These are phyloP conservation scores for Hyposmocoma kahamanoa DNA, from an alignment of 1,140 invertebrate species.

Conservation along the genomic window DNA sequence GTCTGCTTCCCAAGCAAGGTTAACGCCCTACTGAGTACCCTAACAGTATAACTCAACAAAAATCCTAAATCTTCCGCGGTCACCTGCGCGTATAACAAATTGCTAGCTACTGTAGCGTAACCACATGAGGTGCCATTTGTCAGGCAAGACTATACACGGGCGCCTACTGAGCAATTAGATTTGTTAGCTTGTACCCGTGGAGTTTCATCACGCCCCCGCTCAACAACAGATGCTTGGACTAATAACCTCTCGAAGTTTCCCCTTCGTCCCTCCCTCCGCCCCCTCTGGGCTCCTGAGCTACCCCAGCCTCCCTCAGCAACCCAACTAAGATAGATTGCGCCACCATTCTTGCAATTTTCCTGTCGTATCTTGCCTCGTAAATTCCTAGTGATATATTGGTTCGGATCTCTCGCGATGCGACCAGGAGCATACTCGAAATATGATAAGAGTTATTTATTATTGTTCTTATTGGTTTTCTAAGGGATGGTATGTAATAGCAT, in stretches of 20 bases:
- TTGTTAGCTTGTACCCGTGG: constrained; percentile 69
- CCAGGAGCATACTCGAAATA: constrained; percentile 75
- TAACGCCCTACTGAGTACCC: not conserved
- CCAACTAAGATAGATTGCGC: constrained; percentile 82
- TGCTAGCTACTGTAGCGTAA: constrained; percentile 27
- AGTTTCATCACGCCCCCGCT: constrained; percentile 70
- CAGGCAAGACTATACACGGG: constrained; percentile 55
- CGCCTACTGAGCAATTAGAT: constrained; percentile 73
- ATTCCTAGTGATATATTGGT: constrained; percentile 83
- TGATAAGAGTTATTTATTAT: constrained; percentile 74
- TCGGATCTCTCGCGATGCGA: constrained; percentile 78
- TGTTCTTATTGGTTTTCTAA: constrained; percentile 72
- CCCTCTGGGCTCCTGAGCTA: constrained; percentile 38
- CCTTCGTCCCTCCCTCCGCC: constrained; percentile 32
- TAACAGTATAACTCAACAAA: constrained; percentile 10
- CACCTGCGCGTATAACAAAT: constrained; percentile 63
- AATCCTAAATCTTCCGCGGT: constrained; percentile 47
- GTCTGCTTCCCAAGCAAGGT: too few relatives aligned
- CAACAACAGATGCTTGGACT: constrained; percentile 75
- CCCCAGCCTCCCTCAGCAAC: constrained; percentile 66
- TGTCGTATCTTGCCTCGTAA: constrained; percentile 85
- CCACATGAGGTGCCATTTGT: constrained; percentile 64
- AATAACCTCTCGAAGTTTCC: constrained; percentile 75
- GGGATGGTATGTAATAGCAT: constrained; percentile 48
- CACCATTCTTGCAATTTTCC: constrained; percentile 86